Evolutionary conservation across 2,888 invertebrate species (phyloP).

Genomic region (Leptogaster cylindrica): DNA sequence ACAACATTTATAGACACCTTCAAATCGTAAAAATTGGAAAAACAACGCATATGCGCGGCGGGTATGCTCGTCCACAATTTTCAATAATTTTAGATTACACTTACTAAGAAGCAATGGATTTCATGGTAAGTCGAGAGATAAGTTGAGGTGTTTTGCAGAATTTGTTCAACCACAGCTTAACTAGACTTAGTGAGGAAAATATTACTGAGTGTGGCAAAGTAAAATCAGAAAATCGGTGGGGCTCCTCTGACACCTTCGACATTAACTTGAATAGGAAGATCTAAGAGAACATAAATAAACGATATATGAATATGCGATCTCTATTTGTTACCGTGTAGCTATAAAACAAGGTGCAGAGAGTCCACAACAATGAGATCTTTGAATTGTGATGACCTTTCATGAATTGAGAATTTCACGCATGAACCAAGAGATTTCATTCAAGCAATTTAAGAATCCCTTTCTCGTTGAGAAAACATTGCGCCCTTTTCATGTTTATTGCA

Average conservation of each 20-base stretch:
- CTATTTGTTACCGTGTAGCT: neutral
- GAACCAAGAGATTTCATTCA: constrained; percentile 1
- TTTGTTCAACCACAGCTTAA: constrained; percentile 29
- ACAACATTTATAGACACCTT: constrained; percentile 40
- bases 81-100: constrained; percentile 25
- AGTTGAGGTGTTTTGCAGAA: constrained; percentile 15
- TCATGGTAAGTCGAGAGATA: constrained; percentile 26
- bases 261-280: constrained; percentile 25
- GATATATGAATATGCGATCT: constrained; percentile 29
- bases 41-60: constrained; percentile 26
- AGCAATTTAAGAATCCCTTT: no score
- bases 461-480: no score
- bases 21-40: constrained; percentile 18
- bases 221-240: constrained; percentile 22
- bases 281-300: constrained; percentile 40
- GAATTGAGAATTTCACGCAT: constrained; percentile 22
- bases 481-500: no score
- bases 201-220: constrained; percentile 6
- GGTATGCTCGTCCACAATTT: constrained; percentile 30
- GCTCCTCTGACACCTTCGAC: constrained; percentile 1
- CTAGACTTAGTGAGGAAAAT: constrained; percentile 3
- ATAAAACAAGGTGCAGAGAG: constrained; percentile 14
- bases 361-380: constrained; percentile 25
- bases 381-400: constrained; percentile 32
- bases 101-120: constrained; percentile 13